Percentiles rank a stretch among this genome's conserved stretches.
These are phyloP conservation scores for Drosophila sulfurigaster DNA, from an alignment of 1,140 invertebrate species.

Conservation along the genomic window DNA sequence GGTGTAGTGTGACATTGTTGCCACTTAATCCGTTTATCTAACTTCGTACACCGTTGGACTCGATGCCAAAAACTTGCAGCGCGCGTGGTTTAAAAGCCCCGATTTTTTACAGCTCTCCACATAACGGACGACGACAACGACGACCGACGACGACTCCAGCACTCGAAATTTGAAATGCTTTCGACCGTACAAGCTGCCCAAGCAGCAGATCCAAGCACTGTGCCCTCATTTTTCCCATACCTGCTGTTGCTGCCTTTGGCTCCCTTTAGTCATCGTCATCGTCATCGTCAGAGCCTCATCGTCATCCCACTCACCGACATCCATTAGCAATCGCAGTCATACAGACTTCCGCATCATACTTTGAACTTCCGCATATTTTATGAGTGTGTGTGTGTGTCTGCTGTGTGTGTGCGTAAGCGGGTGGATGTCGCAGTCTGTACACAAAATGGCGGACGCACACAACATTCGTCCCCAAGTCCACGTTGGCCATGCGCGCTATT, in stretches of 20 bases:
- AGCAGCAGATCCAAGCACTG: slow-evolving; percentile 14
- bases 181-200: slow-evolving; percentile 68
- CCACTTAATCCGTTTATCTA: slow-evolving; percentile 85
- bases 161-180: slow-evolving; percentile 71
- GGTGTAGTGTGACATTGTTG: slow-evolving; percentile 69
- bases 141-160: slow-evolving; percentile 17
- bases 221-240: neutral
- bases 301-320: slow-evolving; percentile 56
- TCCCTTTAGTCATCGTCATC: slow-evolving; percentile 21
- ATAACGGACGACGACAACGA: slow-evolving; percentile 12
- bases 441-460: slow-evolving; percentile 74
- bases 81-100: slow-evolving; percentile 71
- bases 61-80: slow-evolving; percentile 70
- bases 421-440: slow-evolving; percentile 49
- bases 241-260: slow-evolving; percentile 4
- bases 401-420: slow-evolving; percentile 44
- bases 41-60: slow-evolving; percentile 85
- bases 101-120: slow-evolving; percentile 43
- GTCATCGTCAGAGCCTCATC: slow-evolving; percentile 12
- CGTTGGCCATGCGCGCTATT: slow-evolving; percentile 72
- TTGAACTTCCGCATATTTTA: slow-evolving; percentile 79
- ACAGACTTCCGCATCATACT: slow-evolving; percentile 83
- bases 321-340: slow-evolving; percentile 82
- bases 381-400: slow-evolving; percentile 39
- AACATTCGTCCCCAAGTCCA: slow-evolving; percentile 49